Evolutionary conservation across 2,113 vertebrate genomes (phyloP), one percentile per base, ranked within the genome.

Genomic region (Guaruba guarouba): DNA sequence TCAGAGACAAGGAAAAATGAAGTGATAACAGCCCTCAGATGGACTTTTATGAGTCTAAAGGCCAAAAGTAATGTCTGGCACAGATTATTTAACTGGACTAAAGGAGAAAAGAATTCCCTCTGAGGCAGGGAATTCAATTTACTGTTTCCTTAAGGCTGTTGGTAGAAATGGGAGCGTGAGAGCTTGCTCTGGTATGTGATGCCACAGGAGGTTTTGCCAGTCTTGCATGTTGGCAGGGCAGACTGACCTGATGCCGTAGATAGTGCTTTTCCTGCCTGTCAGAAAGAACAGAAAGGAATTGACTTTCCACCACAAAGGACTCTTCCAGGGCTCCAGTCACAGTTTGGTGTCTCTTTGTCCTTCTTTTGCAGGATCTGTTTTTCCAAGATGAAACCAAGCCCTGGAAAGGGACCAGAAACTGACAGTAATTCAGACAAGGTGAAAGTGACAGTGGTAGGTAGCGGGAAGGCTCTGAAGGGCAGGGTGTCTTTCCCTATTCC

Each of bases 51-150:
- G 73, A 93, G 77, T 82, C 69, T 88, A 92, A 85, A 88, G 83
- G 86, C 77, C 74, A 69, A 69, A 96, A 96, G 49, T 51, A 93
- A 91, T 54, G 70, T 95, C 95, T 96, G 95, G 82, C 64, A 81
- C 68, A 88, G 88, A 88, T 93, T 92, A 93, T 92, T 96, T 96
- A 78, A 92, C 80, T 66, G 66, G 86, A 93, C 76, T 84, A 79
- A 86, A 92, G 83, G 88, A 69, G 80, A 93, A 94, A 88, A 8
- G 0, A 81, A 61, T 88, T 94, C 82, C 39, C 62, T 81, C 64
- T 44, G 62, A 75, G 73, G 69, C 43, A 90, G 27, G 51, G 79
- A 93, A 54, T 95, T 93, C 10, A 4, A 55, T 91, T 90, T 88
- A 70, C 75, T 3, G 1, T 91, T 92, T 96, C 84, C 78, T 93